These are phyloP conservation scores for Lucifuga dentata DNA, from an alignment of 2,113 vertebrate genomes.

Conservation along the genomic window DNA sequence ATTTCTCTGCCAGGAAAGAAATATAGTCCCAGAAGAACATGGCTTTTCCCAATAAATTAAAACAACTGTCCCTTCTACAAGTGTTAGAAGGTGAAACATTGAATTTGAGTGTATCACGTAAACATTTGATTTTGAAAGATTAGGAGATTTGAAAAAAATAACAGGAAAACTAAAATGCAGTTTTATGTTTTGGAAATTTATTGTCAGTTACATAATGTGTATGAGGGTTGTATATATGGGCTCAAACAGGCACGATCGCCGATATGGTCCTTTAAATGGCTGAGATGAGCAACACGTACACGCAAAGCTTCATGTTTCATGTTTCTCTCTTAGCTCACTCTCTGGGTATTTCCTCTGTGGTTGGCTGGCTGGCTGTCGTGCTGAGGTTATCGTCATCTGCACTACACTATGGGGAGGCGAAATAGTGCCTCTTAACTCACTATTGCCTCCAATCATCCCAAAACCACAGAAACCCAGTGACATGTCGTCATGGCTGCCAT, in stretches of 20 bases:
- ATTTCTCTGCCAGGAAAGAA: too few species aligned
- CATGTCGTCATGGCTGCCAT: conserved; percentile 60
- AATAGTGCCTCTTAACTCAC: conserved; percentile 5
- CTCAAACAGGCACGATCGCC: too few species aligned
- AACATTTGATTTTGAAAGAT: too few species aligned
- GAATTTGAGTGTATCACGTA: too few species aligned
- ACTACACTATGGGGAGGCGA: conserved; percentile 8
- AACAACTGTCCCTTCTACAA: too few species aligned
- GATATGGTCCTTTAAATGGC: conserved; percentile 2
- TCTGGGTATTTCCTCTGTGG: conserved; percentile 41
- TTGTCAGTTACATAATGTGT: too few species aligned
- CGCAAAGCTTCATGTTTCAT: conserved; percentile 46
- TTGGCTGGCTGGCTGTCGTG: neutral
- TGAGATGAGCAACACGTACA: conserved; percentile 46
- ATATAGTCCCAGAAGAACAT: conserved; percentile 29
- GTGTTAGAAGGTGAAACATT: too few species aligned
- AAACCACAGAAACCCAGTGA: conserved; percentile 29
- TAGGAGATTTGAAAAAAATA: too few species aligned
- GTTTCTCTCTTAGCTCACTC: conserved; percentile 44
- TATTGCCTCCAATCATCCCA: conserved; percentile 34
- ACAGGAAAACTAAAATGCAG: too few species aligned
- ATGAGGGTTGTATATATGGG: too few species aligned
- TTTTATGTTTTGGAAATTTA: too few species aligned
- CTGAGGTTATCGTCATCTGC: conserved; percentile 34
- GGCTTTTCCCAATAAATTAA: too few species aligned